These are phyloP conservation scores for Caenorhabditis panamensis DNA, from an alignment of 2,888 invertebrate species.

Conservation along the genomic window DNA sequence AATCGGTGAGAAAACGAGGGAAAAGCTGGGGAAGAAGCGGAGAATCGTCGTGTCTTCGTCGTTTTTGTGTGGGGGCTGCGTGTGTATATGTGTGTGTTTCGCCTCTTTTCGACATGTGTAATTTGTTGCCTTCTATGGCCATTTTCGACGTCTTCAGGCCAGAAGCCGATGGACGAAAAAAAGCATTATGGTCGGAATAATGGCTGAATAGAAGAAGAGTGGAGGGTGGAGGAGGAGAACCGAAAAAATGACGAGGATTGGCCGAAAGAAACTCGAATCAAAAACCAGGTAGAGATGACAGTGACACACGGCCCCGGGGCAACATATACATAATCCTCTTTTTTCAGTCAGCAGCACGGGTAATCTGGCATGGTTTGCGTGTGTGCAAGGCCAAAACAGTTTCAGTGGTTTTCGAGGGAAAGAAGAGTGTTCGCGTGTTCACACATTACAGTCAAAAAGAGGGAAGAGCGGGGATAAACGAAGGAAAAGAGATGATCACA, in stretches of 20 bases:
- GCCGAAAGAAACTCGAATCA: slow-evolving; percentile 25
- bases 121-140: slow-evolving; percentile 40
- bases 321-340: slow-evolving; percentile 56
- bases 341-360: slow-evolving; percentile 24
- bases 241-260: slow-evolving; percentile 22
- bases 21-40: neutral
- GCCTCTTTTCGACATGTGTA: slow-evolving; percentile 36
- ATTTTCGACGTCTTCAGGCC: slow-evolving; percentile 58
- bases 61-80: slow-evolving; percentile 7
- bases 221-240: slow-evolving; percentile 2
- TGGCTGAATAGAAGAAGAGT: slow-evolving; percentile 29
- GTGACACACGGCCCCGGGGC: slow-evolving; percentile 6
- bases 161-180: slow-evolving; percentile 34
- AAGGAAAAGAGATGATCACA: slow-evolving; percentile 3
- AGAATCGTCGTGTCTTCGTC: slow-evolving; percentile 12
- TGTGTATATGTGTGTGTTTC: slow-evolving; percentile 31
- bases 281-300: slow-evolving; percentile 19
- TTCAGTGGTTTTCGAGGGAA: too few species aligned
- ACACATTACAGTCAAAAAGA: neutral
- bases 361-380: slow-evolving; percentile 26
- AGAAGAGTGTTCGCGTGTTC: slow-evolving; percentile 3
- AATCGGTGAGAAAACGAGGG: slow-evolving; percentile 1
- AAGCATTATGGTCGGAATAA: slow-evolving; percentile 47
- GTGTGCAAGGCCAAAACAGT: slow-evolving; percentile 41
- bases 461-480: neutral